These are phyloP conservation scores for Nomada lathburiana DNA, from an alignment of 2,888 invertebrate genomes.

Conservation along the genomic window DNA sequence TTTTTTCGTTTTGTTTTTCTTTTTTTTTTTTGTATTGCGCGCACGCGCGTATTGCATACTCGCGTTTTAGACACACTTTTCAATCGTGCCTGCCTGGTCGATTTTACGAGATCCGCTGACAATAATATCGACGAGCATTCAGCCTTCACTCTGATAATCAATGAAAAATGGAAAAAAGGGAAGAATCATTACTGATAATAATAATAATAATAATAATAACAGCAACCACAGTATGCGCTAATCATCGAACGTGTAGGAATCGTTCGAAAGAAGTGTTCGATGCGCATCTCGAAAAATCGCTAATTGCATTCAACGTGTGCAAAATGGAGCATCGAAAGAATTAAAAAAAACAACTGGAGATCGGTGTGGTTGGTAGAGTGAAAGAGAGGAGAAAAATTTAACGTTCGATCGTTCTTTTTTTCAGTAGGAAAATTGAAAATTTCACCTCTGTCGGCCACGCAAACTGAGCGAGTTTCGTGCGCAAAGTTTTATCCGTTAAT, in stretches of 20 bases:
- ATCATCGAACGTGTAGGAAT: not conserved
- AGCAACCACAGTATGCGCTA: not conserved
- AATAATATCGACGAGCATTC: not conserved
- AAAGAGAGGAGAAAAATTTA: constrained; percentile 4
- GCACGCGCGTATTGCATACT: constrained; percentile 35
- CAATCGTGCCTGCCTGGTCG: constrained; percentile 16
- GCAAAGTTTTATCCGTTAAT: constrained; percentile 45
- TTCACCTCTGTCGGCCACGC: constrained; percentile 20
- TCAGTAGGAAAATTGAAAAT: constrained; percentile 5
- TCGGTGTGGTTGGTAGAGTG: constrained; percentile 19
- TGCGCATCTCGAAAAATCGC: constrained; percentile 52
- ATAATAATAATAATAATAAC: not conserved
- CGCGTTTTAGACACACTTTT: constrained; percentile 16
- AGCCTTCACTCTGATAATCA: not conserved
- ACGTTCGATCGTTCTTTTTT: constrained; percentile 6
- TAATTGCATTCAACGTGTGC: constrained; percentile 36
- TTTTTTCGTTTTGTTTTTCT: constrained; percentile 21
- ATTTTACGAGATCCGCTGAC: constrained; percentile 57
- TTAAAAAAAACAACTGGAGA: not conserved
- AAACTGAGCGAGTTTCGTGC: constrained; percentile 38
- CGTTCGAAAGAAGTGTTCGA: not conserved
- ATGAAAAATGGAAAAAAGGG: not conserved
- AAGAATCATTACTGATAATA: not conserved
- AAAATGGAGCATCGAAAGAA: constrained; percentile 48
- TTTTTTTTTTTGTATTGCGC: not conserved